Percentiles rank a stretch among this genome's conserved stretches.
These are phyloP conservation scores for Acipenser oxyrinchus DNA, from an alignment of 2,797 vertebrate species.

Conservation along the genomic window DNA sequence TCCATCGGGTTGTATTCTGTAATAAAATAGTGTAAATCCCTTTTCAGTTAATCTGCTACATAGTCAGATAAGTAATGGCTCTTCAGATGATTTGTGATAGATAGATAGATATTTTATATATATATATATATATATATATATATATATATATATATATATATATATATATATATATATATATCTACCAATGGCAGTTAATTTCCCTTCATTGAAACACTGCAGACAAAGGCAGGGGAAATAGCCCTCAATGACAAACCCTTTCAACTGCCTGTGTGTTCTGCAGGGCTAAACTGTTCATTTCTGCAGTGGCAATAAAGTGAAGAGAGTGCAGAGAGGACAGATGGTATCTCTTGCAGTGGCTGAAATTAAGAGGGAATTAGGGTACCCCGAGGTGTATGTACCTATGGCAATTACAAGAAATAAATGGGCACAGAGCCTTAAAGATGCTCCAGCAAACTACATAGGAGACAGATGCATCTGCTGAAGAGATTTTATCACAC, in stretches of 20 bases:
- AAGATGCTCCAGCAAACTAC: slow-evolving; percentile 75
- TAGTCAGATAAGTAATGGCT: too few relatives aligned
- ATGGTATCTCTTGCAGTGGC: slow-evolving; percentile 91
- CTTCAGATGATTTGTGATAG: slow-evolving; percentile 41
- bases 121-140: too few relatives aligned
- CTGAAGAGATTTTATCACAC: slow-evolving; percentile 72
- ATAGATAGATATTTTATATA: slow-evolving; percentile 6
- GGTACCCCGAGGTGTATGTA: slow-evolving; percentile 91
- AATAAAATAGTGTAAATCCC: slow-evolving; percentile 44
- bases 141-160: too few relatives aligned
- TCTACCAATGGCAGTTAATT: slow-evolving; percentile 21
- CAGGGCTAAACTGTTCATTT: slow-evolving; percentile 18
- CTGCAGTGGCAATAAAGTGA: slow-evolving; percentile 53
- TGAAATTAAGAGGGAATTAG: slow-evolving; percentile 97
- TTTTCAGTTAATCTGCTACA: slow-evolving; percentile 23
- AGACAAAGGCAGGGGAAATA: slow-evolving; percentile 60
- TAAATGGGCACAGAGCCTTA: slow-evolving; percentile 88
- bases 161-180: too few relatives aligned
- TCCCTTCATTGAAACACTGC: slow-evolving; percentile 23
- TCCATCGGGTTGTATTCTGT: slow-evolving; percentile 52
- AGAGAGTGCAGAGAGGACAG: slow-evolving; percentile 77
- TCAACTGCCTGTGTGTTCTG: slow-evolving; percentile 41
- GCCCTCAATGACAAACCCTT: slow-evolving; percentile 45
- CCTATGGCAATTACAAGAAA: slow-evolving; percentile 96
- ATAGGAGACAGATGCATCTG: slow-evolving; percentile 79